Evolutionary conservation across 2,888 invertebrate species (phyloP), one percentile per base, ranked within the genome.

Genomic region (Rotaria socialis): DNA sequence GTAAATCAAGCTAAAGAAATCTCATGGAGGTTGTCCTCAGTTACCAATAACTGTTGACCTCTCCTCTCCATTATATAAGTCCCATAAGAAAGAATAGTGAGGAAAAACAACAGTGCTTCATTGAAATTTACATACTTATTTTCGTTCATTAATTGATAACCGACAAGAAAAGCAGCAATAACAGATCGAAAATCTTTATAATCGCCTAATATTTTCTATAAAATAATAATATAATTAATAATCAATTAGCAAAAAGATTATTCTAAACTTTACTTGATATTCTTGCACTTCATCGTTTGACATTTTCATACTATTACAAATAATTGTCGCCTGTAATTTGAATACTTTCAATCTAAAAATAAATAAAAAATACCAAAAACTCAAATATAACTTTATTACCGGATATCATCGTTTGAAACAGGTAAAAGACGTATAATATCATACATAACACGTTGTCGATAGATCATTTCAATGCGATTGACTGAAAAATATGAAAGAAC

Each of bases 101-200:
- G 35, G 35, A 35, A 35, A 35, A 35, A 47, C 8, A 35, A 35
- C 35, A 35, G 2, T 35, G 35, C 14, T 52, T 52, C 52, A 14
- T 16, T 16, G n/a, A 11, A 67, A 5, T 67, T 11, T 11, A 80
- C 80, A 10, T 80, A 80, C 80, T 80, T 80, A 47, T 47, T n/a
- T 47, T 80, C 43, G n/a, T 43, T n/a, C 80, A 80, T 80, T 6
- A 80, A 80, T 24, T 47, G 43, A 80, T n/a, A 80, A 47, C 85
- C 86, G 47, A 43, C 74, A 50, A 86, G 55, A 60, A 80, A 86
- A 22, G 86, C 86, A 52, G 86, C 86, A 58, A 85, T 86, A 58
- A 85, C 60, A 27, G 85, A 85, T 56, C 86, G 41, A 85, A 56
- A 86, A 50, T 86, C 85, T 27, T 84, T 74, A 43, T 85, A 86